A percentile compares a stretch with the other conserved stretches of the same genome.
phyloP scores from a whole-genome alignment of 2,888 invertebrate genomes.

The Trisateles emortualis region DNA sequence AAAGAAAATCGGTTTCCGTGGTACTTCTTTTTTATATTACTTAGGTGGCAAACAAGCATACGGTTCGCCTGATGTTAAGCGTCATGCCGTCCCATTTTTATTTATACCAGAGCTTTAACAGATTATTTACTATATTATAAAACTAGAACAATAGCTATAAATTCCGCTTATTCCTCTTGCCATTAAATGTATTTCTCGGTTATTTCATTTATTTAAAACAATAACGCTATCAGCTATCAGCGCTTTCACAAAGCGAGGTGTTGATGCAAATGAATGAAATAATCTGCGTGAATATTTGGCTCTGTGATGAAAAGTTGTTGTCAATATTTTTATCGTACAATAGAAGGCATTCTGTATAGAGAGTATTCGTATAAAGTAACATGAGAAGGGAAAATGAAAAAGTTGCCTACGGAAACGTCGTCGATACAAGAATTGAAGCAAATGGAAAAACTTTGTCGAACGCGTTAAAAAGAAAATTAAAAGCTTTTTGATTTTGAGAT shows the following conservation, averaged over 20 bases:
- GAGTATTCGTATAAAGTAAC: constrained; percentile 56
- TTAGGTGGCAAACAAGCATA: too few relatives aligned
- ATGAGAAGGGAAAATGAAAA: constrained; percentile 68
- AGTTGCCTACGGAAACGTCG: constrained; percentile 65
- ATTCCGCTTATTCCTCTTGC: constrained; percentile 23
- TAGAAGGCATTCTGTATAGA: constrained; percentile 56
- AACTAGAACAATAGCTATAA: constrained; percentile 25
- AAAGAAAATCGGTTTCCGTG: too few relatives aligned
- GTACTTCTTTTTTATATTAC: too few relatives aligned
- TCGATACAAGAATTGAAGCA: constrained; percentile 68
- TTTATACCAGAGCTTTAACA: too few relatives aligned
- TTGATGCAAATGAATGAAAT: constrained; percentile 57
- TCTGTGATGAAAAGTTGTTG: constrained; percentile 54
- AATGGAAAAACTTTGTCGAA: constrained; percentile 73
- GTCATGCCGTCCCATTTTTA: too few relatives aligned
- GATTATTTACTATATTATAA: background rate
- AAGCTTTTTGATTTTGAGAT: constrained; percentile 59
- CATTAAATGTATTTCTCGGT: constrained; percentile 32
- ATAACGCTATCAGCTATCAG: constrained; percentile 40
- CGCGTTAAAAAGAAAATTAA: constrained; percentile 64
- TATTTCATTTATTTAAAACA: constrained; percentile 43
- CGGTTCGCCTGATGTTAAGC: too few relatives aligned
- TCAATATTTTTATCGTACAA: constrained; percentile 65
- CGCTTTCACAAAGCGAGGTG: constrained; percentile 44
- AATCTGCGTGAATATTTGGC: constrained; percentile 53